Evolutionary conservation across 37 sponge, comb jelly and placozoan species (phyloP), one percentile per base, ranked within the genome.

Genomic region (Bolinopsis microptera): DNA sequence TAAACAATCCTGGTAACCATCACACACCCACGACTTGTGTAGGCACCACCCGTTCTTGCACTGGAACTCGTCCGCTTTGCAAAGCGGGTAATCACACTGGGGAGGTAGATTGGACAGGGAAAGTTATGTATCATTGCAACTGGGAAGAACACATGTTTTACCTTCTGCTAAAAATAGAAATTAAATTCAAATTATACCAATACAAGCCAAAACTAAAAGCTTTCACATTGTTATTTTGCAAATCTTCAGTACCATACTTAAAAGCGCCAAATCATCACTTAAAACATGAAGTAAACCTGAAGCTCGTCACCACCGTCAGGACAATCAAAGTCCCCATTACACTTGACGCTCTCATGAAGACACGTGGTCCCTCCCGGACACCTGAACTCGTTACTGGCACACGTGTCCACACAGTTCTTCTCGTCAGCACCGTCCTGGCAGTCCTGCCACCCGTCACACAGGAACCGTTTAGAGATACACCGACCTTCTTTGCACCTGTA

Each of bases 381-480:
- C 31, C 75, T 72, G 18, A 72, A 72, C 75, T 72, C 75, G 75
- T 72, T 72, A 28, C 75, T 72, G 2, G 3, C 31, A 28, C 75
- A 72, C 27, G 75, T n/a, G 31, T 21, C 18, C n/a, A 72, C 75
- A 72, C 75, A 72, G 27, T 72, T 28, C 75, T 72, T 72, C 75
- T 72, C 75, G 31, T 72, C 75, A 8, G 75, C 75, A 24, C 75
- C 75, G 31, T 72, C 75, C 75, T 72, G 75, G 75, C 75, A 72
- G 75, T 72, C 75, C 75, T 72, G 75, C 75, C 75, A 72, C n/a
- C 75, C 75, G 18, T 72, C 75, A 72, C 75, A 72, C n/a, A 72
- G 75, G 25, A 72, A 72, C 3, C 75, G 75, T 28, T 72, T 72
- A 21, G 31, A 30, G 25, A 72, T 72, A 72, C 75, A 72, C 13